Evolutionary conservation across 2,888 invertebrate genomes (phyloP).

Genomic region (Drosophila antonietae): DNA sequence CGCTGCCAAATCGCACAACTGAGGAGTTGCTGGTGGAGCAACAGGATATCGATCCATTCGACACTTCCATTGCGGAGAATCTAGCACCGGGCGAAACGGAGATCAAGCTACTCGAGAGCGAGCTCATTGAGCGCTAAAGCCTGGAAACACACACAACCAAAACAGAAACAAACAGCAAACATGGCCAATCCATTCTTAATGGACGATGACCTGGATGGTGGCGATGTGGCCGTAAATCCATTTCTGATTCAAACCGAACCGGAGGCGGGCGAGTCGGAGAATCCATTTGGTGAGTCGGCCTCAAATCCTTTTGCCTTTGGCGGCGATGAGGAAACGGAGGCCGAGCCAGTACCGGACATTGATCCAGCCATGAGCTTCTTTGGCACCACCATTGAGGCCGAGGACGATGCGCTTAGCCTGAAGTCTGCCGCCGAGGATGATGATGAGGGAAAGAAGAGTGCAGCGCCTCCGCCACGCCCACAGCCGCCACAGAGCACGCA

Average conservation of each 20-base stretch:
- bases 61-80: slow-evolving; percentile 92
- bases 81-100: slow-evolving; percentile 92
- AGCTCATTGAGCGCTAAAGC: slow-evolving; percentile 87
- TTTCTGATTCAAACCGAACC: slow-evolving; percentile 87
- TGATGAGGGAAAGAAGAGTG: slow-evolving; percentile 69
- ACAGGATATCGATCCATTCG: slow-evolving; percentile 91
- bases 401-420: slow-evolving; percentile 82
- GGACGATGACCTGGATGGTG: slow-evolving; percentile 88
- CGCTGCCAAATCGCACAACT: slow-evolving; percentile 83
- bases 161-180: slow-evolving; percentile 59
- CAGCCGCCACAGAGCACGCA: slow-evolving; percentile 90
- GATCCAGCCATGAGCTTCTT: slow-evolving; percentile 85
- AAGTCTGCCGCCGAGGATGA: slow-evolving; percentile 81
- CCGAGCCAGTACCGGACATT: slow-evolving; percentile 75
- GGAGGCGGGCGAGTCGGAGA: slow-evolving; percentile 86
- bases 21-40: slow-evolving; percentile 80
- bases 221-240: slow-evolving; percentile 87
- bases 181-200: slow-evolving; percentile 94
- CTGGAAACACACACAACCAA: slow-evolving; percentile 66
- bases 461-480: slow-evolving; percentile 85
- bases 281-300: slow-evolving; percentile 87
- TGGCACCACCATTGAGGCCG: slow-evolving; percentile 84
- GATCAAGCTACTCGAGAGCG: slow-evolving; percentile 90
- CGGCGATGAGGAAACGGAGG: slow-evolving; percentile 78
- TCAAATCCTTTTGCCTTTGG: slow-evolving; percentile 90